phyloP scores from a whole-genome alignment of 2,888 invertebrate genomes.

The Nemoura dubitans region DNA sequence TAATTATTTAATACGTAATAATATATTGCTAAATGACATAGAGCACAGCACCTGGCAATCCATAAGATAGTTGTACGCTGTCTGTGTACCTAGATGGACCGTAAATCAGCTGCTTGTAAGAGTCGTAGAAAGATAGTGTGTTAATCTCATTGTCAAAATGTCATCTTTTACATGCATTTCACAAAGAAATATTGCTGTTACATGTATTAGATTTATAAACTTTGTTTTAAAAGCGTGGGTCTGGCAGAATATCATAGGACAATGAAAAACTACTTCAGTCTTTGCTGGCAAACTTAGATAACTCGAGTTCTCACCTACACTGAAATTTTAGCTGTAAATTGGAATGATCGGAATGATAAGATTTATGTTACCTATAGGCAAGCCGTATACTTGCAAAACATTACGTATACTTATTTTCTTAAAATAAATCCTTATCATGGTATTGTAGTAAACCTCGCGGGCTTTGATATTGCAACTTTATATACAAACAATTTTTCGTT shows the following conservation, averaged over 20 bases:
- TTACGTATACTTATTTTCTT: too few relatives aligned
- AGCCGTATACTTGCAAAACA: too few relatives aligned
- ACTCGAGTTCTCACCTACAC: too few relatives aligned
- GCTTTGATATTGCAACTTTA: too few relatives aligned
- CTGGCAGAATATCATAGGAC: neutral
- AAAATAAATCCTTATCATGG: too few relatives aligned
- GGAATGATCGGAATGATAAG: too few relatives aligned
- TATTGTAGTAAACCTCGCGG: too few relatives aligned
- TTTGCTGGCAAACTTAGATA: too few relatives aligned
- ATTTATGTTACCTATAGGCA: too few relatives aligned
- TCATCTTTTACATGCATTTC: conserved; percentile 7
- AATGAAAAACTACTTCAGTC: neutral
- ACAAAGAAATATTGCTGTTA: neutral
- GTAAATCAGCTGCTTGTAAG: neutral
- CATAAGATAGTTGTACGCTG: neutral
- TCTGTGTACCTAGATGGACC: neutral
- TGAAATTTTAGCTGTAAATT: too few relatives aligned
- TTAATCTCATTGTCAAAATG: neutral
- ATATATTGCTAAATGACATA: neutral
- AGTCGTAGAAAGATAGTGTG: neutral
- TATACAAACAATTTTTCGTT: too few relatives aligned
- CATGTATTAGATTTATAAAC: neutral
- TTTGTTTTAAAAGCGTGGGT: neutral
- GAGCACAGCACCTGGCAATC: neutral
- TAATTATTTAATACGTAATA: neutral